phyloP scores from a whole-genome alignment of 2,888 invertebrate species.

The Strigamia transsilvanica region DNA sequence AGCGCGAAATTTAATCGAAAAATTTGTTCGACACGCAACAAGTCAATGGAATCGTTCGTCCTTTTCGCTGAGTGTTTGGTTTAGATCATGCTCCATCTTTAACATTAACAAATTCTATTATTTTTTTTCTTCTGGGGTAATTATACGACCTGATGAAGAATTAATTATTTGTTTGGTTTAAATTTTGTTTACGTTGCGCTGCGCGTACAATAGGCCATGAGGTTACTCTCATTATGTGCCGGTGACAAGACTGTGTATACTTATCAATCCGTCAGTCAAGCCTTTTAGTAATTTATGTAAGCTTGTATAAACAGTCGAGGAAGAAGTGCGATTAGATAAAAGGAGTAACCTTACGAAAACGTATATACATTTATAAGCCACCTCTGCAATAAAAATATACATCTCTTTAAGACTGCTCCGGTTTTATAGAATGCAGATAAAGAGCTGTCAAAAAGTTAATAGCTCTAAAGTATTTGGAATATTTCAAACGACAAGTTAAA shows the following conservation, averaged over 20 bases:
- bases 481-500: slow-evolving; percentile 4
- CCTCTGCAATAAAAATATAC: slow-evolving; percentile 40
- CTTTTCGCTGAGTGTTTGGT: not conserved
- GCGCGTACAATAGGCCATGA: slow-evolving; percentile 39
- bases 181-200: slow-evolving; percentile 11
- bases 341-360: slow-evolving; percentile 3
- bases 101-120: not conserved
- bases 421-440: slow-evolving; percentile 23
- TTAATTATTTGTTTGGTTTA: slow-evolving; percentile 40
- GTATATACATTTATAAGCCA: slow-evolving; percentile 23
- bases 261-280: slow-evolving; percentile 45
- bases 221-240: slow-evolving; percentile 45
- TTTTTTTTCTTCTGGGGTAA: not conserved
- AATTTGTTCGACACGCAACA: not conserved
- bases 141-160: slow-evolving; percentile 39
- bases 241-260: slow-evolving; percentile 47
- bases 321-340: slow-evolving; percentile 42
- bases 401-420: not conserved
- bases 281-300: slow-evolving; percentile 43
- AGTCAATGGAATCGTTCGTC: not conserved
- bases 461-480: slow-evolving; percentile 28
- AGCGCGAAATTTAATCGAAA: not conserved
- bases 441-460: slow-evolving; percentile 25
- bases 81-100: not conserved
- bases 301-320: slow-evolving; percentile 39